phyloP scores from a whole-genome alignment of 2,797 vertebrate genomes.

The Chromis chromis region DNA sequence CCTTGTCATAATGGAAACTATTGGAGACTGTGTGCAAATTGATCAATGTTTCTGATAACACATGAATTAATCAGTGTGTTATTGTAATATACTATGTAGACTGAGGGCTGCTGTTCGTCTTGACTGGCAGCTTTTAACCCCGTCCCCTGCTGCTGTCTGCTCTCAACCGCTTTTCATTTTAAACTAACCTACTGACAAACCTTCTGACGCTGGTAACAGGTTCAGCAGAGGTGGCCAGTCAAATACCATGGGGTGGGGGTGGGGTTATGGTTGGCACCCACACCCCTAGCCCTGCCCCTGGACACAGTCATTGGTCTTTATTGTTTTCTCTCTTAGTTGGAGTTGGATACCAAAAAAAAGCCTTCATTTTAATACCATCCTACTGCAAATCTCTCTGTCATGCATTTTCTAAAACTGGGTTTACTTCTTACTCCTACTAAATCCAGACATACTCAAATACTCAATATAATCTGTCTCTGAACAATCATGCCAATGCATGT shows the following conservation, averaged over 20 bases:
- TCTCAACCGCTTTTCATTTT: too few relatives aligned
- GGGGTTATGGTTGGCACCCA: too few relatives aligned
- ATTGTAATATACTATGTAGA: too few relatives aligned
- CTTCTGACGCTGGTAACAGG: neutral
- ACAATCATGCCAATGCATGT: too few relatives aligned
- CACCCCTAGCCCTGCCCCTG: neutral
- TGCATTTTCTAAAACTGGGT: neutral
- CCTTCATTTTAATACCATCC: neutral
- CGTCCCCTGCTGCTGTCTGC: too few relatives aligned
- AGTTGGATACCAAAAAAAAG: neutral
- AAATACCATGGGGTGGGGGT: neutral
- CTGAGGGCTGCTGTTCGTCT: too few relatives aligned
- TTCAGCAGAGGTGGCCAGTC: neutral
- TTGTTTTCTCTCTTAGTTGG: neutral
- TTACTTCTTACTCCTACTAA: neutral
- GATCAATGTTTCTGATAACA: too few relatives aligned
- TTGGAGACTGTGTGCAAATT: too few relatives aligned
- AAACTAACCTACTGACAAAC: too few relatives aligned
- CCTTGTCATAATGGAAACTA: too few relatives aligned
- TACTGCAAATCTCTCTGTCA: neutral
- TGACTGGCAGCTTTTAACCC: too few relatives aligned
- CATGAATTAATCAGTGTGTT: too few relatives aligned
- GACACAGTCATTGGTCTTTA: neutral
- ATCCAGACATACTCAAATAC: conserved; percentile 1
- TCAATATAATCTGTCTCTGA: neutral